Evolutionary conservation across 1,140 invertebrate species (phyloP), one percentile per base, ranked within the genome.

Genomic region (Magallana ariakensis): DNA sequence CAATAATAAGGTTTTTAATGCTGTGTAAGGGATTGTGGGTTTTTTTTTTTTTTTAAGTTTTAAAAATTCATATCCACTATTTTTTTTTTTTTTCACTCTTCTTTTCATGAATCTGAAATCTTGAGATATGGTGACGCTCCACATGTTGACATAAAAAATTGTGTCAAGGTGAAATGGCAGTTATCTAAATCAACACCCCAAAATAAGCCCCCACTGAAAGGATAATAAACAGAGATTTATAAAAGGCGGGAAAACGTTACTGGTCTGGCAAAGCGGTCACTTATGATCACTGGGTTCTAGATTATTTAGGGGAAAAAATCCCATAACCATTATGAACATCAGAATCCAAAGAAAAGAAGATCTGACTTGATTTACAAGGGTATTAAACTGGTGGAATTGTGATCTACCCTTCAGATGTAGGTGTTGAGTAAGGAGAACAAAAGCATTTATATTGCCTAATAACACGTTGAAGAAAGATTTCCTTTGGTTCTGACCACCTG

Each of bases 111-210:
- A 62, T 46, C 19, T 62, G 7, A 75, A 11, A 75, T 26, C 66
- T 33, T 75, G 9, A 46, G 19, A 9, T 11, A 19, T 33, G 22
- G 33, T 75, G 19, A 75, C 22, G 22, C 66, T 13, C 66, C 22
- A 75, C 33, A 22, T 75, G 66, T 75, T 75, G 66, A 75, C 66
- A 75, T 11, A 75, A 75, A 75, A 26, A 46, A 75, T 75, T 75
- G 66, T 75, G 66, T 22, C 66, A 75, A 75, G 66, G 66, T 75
- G 22, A 75, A 26, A 75, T 75, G 66, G 22, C 22, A 26, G 19
- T 75, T 75, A 75, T 75, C 66, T 26, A 11, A 75, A 26, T 33
- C 13, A 26, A 75, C 66, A 75, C 66, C 19, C 66, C 22, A 75
- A 75, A 19, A 5, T 26, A 75, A 75, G 22, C 66, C 58, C 26